Base-by-base conservation (phyloP, 2,888 invertebrate species). In the Monochamus alternatus region DNA sequence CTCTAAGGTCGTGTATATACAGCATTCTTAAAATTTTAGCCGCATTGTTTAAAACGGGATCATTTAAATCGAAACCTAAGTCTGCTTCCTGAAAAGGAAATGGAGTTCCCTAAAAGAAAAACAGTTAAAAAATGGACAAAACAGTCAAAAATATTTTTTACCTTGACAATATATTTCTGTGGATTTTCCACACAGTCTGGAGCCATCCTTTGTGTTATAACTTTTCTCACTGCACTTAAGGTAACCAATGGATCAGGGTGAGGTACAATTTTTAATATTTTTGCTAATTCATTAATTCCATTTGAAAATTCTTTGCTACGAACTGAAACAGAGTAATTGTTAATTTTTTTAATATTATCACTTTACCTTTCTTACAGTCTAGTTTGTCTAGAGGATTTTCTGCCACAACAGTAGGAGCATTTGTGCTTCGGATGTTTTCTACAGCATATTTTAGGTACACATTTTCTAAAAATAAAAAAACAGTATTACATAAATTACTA, bases 331-430 rank as follows among this genome's bases (percentile, higher is more conserved):
- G 38, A 92, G 62, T 69, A 60, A 31, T 52, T 44, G 60, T 38
- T 22, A 74, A 58, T 47, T 66, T 79, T 68, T 72, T 65, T 32
- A 31, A 62, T 63, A 66, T 14, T n/a, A 12, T 55, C 7, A 51
- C n/a, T 5, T 31, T 63, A 64, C 22, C 79, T 84, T 92, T n/a
- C 95, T 93, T 89, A 96, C 96, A 97, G 86, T 97, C 94, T 81
- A 97, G 91, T 86, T 94, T 95, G 87, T 97, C 97, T 79, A 97
- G 89, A 10, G 96, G 95, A 89, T 97, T 97, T 78, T 93, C 92
- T 47, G 95, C 94, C 31, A 94, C 93, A 73, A 96, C 92, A 88
- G 91, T 94, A 0, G 96, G 96, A 5, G 92, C 91, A 82, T 91
- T 91, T 51, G 89, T 87, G 80, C 92, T 89, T 80, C 90, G 91